Percentiles rank a stretch among this genome's conserved stretches.
phyloP scores from a whole-genome alignment of 2,797 vertebrate species.

The Mustela erminea region DNA sequence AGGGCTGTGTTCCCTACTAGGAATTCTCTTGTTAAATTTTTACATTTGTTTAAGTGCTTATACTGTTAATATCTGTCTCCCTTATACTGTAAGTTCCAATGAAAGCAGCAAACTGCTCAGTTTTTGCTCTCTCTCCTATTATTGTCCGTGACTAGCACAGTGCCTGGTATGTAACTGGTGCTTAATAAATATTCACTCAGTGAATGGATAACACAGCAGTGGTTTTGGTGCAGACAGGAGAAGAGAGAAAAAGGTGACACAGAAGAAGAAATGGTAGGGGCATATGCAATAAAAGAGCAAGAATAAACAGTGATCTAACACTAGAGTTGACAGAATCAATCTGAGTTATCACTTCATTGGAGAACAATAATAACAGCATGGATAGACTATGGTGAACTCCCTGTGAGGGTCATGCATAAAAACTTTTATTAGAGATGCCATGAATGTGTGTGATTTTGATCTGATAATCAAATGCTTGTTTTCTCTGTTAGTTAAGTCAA shows the following conservation, averaged over 20 bases:
- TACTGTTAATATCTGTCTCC: neutral
- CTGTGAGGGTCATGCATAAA: neutral
- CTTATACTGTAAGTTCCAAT: neutral
- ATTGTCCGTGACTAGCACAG: neutral
- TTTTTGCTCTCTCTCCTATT: neutral
- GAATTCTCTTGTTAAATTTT: neutral
- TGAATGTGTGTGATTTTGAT: neutral
- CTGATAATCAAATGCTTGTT: slow-evolving; percentile 1
- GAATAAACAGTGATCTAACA: neutral
- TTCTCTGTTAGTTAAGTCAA: slow-evolving; percentile 24
- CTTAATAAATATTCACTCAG: neutral
- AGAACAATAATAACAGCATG: neutral
- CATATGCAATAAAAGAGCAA: neutral
- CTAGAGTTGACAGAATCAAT: neutral
- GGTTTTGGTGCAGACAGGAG: neutral
- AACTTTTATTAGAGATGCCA: neutral
- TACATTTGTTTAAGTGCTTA: neutral
- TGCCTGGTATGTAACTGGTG: neutral
- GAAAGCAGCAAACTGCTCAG: neutral
- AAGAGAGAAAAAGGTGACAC: neutral
- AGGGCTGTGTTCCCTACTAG: neutral
- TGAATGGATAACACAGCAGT: neutral
- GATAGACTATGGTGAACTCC: neutral
- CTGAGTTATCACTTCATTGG: neutral
- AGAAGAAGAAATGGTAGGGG: neutral